phyloP scores from a whole-genome alignment of 2,113 vertebrate genomes.

The Arenaria interpres region DNA sequence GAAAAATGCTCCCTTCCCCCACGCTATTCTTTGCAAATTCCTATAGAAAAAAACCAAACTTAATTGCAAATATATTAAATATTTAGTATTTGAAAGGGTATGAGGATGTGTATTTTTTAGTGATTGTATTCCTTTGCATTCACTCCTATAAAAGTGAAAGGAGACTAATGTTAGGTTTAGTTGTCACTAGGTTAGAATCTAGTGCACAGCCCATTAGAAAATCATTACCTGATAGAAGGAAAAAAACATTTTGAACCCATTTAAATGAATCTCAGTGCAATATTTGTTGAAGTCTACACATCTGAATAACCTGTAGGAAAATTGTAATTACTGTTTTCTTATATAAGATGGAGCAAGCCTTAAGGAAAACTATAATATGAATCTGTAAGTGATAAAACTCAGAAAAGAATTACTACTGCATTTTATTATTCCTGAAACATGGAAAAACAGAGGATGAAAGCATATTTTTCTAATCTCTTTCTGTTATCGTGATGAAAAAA shows the following conservation, averaged over 20 bases:
- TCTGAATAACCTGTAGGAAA: slow-evolving; percentile 1
- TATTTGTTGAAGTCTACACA: neutral
- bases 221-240: neutral
- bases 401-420: neutral
- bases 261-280: neutral
- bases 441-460: slow-evolving; percentile 14
- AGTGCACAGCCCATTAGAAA: neutral
- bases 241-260: neutral
- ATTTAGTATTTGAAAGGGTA: neutral
- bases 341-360: neutral
- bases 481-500: neutral
- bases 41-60: neutral
- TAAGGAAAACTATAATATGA: neutral
- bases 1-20: neutral
- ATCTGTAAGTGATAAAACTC: slow-evolving; percentile 8
- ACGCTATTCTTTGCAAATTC: neutral
- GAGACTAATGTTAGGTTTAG: neutral
- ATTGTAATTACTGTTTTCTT: slow-evolving; percentile 5
- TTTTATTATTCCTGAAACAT: slow-evolving; percentile 21
- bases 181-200: neutral
- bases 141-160: neutral
- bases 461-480: neutral
- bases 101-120: neutral
- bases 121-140: neutral
- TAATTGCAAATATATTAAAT: neutral